These are phyloP conservation scores for Euphydryas editha DNA, from an alignment of 2,888 invertebrate species.

Conservation along the genomic window DNA sequence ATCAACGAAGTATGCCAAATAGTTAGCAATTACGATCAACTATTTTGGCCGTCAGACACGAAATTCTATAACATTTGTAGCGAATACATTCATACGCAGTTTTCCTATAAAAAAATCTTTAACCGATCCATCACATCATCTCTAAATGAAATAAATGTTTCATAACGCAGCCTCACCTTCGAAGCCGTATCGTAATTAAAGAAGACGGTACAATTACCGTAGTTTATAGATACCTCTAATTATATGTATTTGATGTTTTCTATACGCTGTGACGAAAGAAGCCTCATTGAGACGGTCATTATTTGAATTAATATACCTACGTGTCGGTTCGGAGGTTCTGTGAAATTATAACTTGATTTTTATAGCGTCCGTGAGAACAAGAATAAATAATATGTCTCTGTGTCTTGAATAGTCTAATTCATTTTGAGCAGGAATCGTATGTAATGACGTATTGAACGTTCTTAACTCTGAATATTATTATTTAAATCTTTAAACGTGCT, in stretches of 20 bases:
- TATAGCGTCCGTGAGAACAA: slow-evolving; percentile 77
- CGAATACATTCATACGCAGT: not conserved
- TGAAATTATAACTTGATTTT: slow-evolving; percentile 76
- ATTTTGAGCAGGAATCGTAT: slow-evolving; percentile 37
- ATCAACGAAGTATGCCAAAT: not conserved
- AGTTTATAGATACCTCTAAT: slow-evolving; percentile 81
- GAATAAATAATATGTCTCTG: slow-evolving; percentile 75
- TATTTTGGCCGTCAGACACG: not conserved
- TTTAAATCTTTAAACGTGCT: not conserved
- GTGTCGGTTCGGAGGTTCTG: slow-evolving; percentile 79
- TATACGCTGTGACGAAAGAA: slow-evolving; percentile 81
- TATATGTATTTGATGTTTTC: slow-evolving; percentile 82
- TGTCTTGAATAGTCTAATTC: slow-evolving; percentile 58
- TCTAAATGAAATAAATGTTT: slow-evolving; percentile 48
- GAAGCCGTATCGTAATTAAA: slow-evolving; percentile 77
- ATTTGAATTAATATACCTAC: slow-evolving; percentile 82
- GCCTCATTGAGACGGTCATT: slow-evolving; percentile 74
- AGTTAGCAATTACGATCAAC: not conserved
- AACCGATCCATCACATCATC: slow-evolving; percentile 28
- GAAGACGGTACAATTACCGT: slow-evolving; percentile 80
- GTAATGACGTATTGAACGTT: slow-evolving; percentile 1
- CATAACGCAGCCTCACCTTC: slow-evolving; percentile 67
- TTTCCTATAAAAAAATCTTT: not conserved
- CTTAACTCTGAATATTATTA: not conserved
- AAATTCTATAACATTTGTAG: slow-evolving; percentile 1